These are phyloP conservation scores for Anoplius nigerrimus DNA, from an alignment of 2,888 invertebrate genomes.

Conservation along the genomic window DNA sequence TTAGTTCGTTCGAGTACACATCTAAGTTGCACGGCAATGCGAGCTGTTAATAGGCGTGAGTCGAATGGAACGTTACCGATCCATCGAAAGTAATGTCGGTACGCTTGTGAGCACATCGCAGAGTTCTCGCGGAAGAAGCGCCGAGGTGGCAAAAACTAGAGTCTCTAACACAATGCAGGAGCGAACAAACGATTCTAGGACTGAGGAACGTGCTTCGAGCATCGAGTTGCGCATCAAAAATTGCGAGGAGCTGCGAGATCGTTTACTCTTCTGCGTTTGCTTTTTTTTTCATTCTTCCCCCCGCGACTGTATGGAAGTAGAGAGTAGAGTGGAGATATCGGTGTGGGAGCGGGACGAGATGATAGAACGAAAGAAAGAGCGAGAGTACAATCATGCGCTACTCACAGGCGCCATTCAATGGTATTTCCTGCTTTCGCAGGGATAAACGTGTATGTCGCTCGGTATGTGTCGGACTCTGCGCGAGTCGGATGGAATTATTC, in stretches of 20 bases:
- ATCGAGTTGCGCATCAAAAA: slow-evolving; percentile 36
- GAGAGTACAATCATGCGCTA: slow-evolving; percentile 73
- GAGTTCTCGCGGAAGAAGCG: slow-evolving; percentile 29
- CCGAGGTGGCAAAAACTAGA: slow-evolving; percentile 28
- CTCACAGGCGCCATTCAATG: slow-evolving; percentile 68
- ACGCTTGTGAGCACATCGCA: too few relatives aligned
- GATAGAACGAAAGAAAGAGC: slow-evolving; percentile 22
- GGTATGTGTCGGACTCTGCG: background rate
- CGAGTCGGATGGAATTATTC: background rate
- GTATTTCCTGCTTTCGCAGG: slow-evolving; percentile 52
- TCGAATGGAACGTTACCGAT: too few relatives aligned
- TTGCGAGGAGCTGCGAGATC: slow-evolving; percentile 39
- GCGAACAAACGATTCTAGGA: slow-evolving; percentile 34
- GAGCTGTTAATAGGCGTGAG: too few relatives aligned
- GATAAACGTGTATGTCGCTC: slow-evolving; percentile 7
- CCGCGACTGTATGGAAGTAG: slow-evolving; percentile 1
- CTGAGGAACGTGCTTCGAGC: slow-evolving; percentile 50
- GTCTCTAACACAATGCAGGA: slow-evolving; percentile 61
- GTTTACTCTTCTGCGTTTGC: slow-evolving; percentile 1
- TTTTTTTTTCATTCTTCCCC: slow-evolving; percentile 18
- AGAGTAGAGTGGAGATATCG: slow-evolving; percentile 20
- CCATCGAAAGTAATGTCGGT: too few relatives aligned
- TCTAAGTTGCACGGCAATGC: too few relatives aligned
- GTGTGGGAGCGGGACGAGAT: slow-evolving; percentile 24
- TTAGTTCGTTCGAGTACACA: too few relatives aligned